Base-by-base conservation (phyloP, 92 coral and sea anemone genomes). In the Parazoanthus darwini region DNA sequence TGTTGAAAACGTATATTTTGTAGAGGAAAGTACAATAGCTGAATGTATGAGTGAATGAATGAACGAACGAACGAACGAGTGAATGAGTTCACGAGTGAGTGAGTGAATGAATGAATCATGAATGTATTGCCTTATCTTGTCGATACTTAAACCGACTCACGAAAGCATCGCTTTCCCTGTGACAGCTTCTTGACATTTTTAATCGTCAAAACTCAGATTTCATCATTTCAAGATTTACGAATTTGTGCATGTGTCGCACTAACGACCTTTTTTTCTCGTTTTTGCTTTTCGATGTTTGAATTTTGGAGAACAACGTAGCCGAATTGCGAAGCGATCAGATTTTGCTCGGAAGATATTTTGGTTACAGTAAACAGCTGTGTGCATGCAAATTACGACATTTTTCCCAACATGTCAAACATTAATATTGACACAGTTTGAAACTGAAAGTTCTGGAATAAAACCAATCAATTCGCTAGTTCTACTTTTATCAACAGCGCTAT, bases 351-450 rank as follows among this genome's bases (percentile, higher is more conserved):
- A 63, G 70, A 63, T 63, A 54, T 54, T 54, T 54, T 54, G 3
- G 18, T 54, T 11, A 54, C 16, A 1, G 2, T 54, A 54, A 54
- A 54, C 59, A 54, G 59, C 59, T 54, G 16, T 15, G 59, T 63
- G 70, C 70, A 4, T 18, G 70, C 8, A 63, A 63, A 63, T 63
- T 14, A 63, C 22, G 70, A 63, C 26, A 20, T 63, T 20, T 63
- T 63, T 14, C 26, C 8, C 8, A 1, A 0, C 70, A 42, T 77
- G 59, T n/a, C 54, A 23, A 22, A 42, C 20, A 35, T 43, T 22
- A 48, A 48, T 77, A 77, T 42, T 77, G 81, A 77, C 81, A 77
- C 78, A 18, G 43, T 74, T 35, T 43, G 50, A 77, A 77, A 77
- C 58, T 22, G 33, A n/a, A 16, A 9, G 48, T 77, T 77, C 58